A percentile compares a stretch with the other conserved stretches of the same genome.
Evolutionary conservation across 1,140 invertebrate species (phyloP).

Genomic region (Geopemphigus sp.): DNA sequence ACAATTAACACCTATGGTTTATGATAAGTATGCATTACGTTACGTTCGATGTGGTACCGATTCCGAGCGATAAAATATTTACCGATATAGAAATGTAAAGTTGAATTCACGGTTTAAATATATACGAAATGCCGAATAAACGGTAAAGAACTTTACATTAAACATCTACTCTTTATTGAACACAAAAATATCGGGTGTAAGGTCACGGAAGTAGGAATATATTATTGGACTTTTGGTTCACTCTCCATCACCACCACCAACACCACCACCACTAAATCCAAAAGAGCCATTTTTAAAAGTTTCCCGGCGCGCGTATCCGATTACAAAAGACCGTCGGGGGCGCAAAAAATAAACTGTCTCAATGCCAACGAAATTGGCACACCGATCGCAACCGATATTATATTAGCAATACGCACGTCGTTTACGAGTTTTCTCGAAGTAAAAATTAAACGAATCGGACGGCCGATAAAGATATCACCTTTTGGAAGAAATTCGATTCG

Average conservation of each 20-base stretch:
- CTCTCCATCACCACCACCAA: neutral
- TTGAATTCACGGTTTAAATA: too few relatives aligned
- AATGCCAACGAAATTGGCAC: conserved; percentile 38
- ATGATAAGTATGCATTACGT: too few relatives aligned
- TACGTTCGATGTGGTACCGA: too few relatives aligned
- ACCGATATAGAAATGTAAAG: too few relatives aligned
- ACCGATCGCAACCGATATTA: neutral
- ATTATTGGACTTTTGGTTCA: too few relatives aligned
- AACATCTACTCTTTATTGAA: too few relatives aligned
- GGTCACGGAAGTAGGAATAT: too few relatives aligned
- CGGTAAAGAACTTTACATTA: too few relatives aligned
- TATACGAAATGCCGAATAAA: too few relatives aligned
- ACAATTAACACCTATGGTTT: too few relatives aligned
- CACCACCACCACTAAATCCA: neutral
- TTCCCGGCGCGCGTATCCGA: conserved; percentile 32
- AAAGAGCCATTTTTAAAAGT: conserved; percentile 30
- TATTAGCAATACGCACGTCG: neutral
- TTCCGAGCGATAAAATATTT: too few relatives aligned
- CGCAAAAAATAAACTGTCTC: neutral
- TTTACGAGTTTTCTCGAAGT: conserved; percentile 11
- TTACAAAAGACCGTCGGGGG: conserved; percentile 19
- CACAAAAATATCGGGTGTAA: neutral
- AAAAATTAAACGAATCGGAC: conserved; percentile 37
- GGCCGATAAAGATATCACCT: conserved; percentile 17
- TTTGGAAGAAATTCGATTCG: conserved; percentile 32